Percentiles rank a stretch among this genome's conserved stretches.
Conservation (phyloP, 2,888 invertebrate genomes). For the Pinctada fucata region DNA sequence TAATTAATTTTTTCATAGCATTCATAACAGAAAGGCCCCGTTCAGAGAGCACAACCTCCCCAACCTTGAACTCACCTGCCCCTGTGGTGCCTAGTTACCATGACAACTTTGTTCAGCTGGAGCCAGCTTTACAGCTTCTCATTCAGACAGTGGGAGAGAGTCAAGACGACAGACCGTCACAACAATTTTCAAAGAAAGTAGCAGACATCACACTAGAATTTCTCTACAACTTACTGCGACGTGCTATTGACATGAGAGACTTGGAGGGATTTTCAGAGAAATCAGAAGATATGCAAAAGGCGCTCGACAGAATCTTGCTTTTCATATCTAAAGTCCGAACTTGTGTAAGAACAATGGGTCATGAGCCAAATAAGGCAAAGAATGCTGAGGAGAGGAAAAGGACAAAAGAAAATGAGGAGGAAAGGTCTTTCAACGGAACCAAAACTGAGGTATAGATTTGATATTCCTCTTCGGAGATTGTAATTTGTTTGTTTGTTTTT, state of each 20-base stretch:
- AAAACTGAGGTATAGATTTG: too few relatives aligned
- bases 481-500: too few relatives aligned
- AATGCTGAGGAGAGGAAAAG: background rate
- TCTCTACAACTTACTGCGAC: slow-evolving; percentile 61
- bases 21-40: background rate
- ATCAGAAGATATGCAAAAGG: slow-evolving; percentile 48
- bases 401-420: background rate
- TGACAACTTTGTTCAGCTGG: slow-evolving; percentile 59
- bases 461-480: too few relatives aligned
- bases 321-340: slow-evolving; percentile 56
- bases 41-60: slow-evolving; percentile 24
- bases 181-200: slow-evolving; percentile 65
- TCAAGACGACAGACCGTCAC: slow-evolving; percentile 57
- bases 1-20: background rate
- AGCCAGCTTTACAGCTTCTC: slow-evolving; percentile 62
- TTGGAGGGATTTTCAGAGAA: slow-evolving; percentile 18
- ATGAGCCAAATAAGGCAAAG: background rate
- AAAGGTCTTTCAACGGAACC: too few relatives aligned
- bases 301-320: slow-evolving; percentile 52
- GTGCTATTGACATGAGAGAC: slow-evolving; percentile 51
- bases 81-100: slow-evolving; percentile 34
- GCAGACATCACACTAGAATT: slow-evolving; percentile 64
- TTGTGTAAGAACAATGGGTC: slow-evolving; percentile 42
- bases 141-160: slow-evolving; percentile 58
- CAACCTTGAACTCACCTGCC: slow-evolving; percentile 35